Evolutionary conservation across 2,888 invertebrate genomes (phyloP).

Genomic region (Lycaena phlaeas): DNA sequence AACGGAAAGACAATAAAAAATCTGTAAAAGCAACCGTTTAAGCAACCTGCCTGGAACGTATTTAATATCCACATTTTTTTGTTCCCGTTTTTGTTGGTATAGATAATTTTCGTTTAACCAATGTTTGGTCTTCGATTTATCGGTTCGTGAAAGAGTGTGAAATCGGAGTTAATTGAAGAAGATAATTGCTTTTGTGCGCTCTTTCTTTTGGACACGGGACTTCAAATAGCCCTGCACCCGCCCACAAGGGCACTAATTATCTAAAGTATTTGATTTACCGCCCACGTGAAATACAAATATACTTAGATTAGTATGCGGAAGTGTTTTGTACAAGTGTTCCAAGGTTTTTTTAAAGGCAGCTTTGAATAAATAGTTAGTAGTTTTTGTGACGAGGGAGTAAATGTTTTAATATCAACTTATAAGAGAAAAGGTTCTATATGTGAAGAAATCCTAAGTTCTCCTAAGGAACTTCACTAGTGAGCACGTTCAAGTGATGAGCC

Average conservation of each 20-base stretch:
- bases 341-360: no score
- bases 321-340: no score
- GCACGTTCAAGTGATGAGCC: no score
- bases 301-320: no score
- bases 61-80: slow-evolving; percentile 42
- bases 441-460: no score
- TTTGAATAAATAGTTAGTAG: no score
- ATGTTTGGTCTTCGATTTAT: slow-evolving; percentile 72
- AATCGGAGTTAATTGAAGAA: slow-evolving; percentile 67
- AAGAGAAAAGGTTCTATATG: no score
- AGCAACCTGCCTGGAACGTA: slow-evolving; percentile 31
- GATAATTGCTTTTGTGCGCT: slow-evolving; percentile 63
- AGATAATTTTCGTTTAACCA: slow-evolving; percentile 69
- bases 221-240: neutral
- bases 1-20: neutral
- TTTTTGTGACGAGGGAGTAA: no score
- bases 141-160: slow-evolving; percentile 73
- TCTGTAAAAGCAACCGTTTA: neutral
- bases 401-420: no score
- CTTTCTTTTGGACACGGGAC: slow-evolving; percentile 34
- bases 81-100: slow-evolving; percentile 58
- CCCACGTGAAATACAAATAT: no score
- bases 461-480: no score
- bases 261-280: slow-evolving; percentile 1
- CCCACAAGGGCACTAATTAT: neutral